A percentile compares a stretch with the other conserved stretches of the same genome.
Evolutionary conservation across 2,888 invertebrate genomes (phyloP).

Genomic region (Drosophila multiciliata): DNA sequence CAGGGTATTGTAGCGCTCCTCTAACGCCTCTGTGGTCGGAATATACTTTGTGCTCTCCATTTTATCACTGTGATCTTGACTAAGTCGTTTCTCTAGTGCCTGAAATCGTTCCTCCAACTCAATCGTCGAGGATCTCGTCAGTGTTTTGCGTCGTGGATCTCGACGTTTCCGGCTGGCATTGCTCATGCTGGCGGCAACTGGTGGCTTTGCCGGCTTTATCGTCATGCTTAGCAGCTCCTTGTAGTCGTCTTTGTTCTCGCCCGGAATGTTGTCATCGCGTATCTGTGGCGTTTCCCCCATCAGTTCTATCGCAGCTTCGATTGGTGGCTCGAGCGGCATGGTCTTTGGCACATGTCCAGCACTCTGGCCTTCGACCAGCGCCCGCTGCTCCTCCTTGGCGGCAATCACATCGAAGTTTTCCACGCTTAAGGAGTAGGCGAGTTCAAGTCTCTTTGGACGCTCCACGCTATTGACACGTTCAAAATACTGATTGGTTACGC

Average conservation of each 20-base stretch:
- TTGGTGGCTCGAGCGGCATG: not conserved
- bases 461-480: constrained; percentile 84
- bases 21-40: constrained; percentile 71
- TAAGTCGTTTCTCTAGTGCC: constrained; percentile 70
- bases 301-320: not conserved
- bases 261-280: constrained; percentile 72
- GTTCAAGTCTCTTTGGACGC: constrained; percentile 81
- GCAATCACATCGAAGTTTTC: constrained; percentile 54
- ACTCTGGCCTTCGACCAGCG: constrained; percentile 34
- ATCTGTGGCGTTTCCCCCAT: constrained; percentile 28
- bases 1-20: constrained; percentile 59
- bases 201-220: constrained; percentile 50
- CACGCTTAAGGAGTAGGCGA: constrained; percentile 80
- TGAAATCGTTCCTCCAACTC: constrained; percentile 77
- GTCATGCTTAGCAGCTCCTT: constrained; percentile 68
- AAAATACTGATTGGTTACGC: constrained; percentile 85
- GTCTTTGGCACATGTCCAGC: constrained; percentile 16
- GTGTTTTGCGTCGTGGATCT: constrained; percentile 76
- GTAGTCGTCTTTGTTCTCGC: constrained; percentile 72
- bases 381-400: constrained; percentile 32
- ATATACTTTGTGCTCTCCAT: constrained; percentile 56
- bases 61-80: constrained; percentile 53
- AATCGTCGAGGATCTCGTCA: constrained; percentile 78
- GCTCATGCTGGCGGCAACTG: constrained; percentile 27
- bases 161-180: constrained; percentile 66